Evolutionary conservation across 2,113 vertebrate genomes (phyloP), one percentile per base, ranked within the genome.

Genomic region (Malurus melanocephalus): DNA sequence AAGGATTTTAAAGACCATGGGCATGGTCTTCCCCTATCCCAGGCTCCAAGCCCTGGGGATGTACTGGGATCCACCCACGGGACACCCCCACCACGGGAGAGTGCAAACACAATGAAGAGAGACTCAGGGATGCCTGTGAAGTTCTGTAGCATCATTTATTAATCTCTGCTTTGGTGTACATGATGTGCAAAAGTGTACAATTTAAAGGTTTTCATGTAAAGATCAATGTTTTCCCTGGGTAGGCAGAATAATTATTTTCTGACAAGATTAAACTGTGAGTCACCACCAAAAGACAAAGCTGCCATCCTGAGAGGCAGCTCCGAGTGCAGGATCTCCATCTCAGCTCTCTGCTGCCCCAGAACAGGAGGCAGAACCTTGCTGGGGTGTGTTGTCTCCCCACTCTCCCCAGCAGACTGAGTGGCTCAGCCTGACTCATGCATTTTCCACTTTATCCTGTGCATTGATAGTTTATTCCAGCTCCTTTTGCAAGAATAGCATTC

Each of bases 141-240:
- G 55, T 13, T 69, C 43, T 10, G 69, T 22, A 38, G 55, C 59
- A 62, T 73, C 59, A 42, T 79, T 91, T 85, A 59, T 85, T 75
- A 52, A 88, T 84, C 85, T 59, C 69, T 69, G 45, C 10, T 85
- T 85, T 93, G 55, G 28, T 40, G 45, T 62, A 81, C 77, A 61
- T 23, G 51, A 30, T 62, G 81, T 82, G 40, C 46, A 76, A 48
- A 87, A 66, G 6, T 33, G n/a, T 81, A 81, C n/a, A 48, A n/a
- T 85, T 93, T 81, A 48, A 55, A 73, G n/a, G 43, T 69, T 92
- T 90, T 84, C 86, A 69, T 69, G 92, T 86, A 85, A 76, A 91
- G 83, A 91, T 71, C 88, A 93, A 69, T 93, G 83, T 76, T 93
- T 94, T 88, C 84, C 48, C 74, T 26, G 18, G 51, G 74, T 84